Evolutionary conservation across 2,113 vertebrate genomes (phyloP), one percentile per base, ranked within the genome.

Genomic region (Paradoxurus hermaphroditus): DNA sequence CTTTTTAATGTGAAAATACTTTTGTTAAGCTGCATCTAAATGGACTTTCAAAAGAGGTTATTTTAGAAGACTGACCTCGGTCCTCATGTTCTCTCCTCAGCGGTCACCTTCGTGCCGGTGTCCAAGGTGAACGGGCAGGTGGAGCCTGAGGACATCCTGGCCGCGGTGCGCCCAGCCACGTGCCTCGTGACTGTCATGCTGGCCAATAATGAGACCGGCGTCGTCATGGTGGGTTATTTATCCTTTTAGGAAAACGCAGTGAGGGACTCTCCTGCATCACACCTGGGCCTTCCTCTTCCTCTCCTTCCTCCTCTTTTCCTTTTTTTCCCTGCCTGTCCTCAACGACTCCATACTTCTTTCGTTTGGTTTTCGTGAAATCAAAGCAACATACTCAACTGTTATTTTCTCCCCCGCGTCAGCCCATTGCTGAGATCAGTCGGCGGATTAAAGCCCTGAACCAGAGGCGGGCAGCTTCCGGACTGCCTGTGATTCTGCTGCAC

Each of bases 121-220:
- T 99, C 99, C 75, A 99, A 98, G 62, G 97, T 75, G 78, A 99
- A 98, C 0, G 99, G 99, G 4, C 98, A 29, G 31, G 99, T 98
- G 1, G 99, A 99, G 95, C 99, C 98, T 4, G 99, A 99, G 0
- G 99, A 99, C 23, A 16, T 99, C 44, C 91, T 99, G 0, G 98
- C 99, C 0, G 99, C 99, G 0, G 46, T 99, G 89, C 99, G 99
- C 79, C 99, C 99, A 0, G 98, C 98, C 98, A 99, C 99, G 0
- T 99, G 99, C 98, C 99, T 99, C 2, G 98, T 99, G 97, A 99
- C 99, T 29, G 15, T 99, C 95, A 99, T 99, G 99, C 86, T 99
- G 98, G 99, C 99, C 95, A 99, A 99, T 97, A 99, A 99, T 0
- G 99, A 99, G 98, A 99, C 99, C 0, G 99, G 99, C 0, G 96